These are phyloP conservation scores for Plebejus anna DNA, from an alignment of 2,888 invertebrate genomes.

Conservation along the genomic window DNA sequence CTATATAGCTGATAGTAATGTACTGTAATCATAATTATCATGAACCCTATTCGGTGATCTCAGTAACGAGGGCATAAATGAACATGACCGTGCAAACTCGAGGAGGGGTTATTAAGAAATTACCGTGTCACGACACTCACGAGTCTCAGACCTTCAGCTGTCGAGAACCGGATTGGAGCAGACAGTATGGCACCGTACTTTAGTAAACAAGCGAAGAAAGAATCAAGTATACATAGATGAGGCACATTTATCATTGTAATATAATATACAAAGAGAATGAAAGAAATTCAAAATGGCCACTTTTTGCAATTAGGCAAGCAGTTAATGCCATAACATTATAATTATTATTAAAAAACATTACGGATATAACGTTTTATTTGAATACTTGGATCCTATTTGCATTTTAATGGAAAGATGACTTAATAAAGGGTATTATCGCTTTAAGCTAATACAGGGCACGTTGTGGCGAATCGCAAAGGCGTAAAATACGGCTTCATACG, in stretches of 20 bases:
- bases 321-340: background rate
- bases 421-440: slow-evolving; percentile 9
- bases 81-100: background rate
- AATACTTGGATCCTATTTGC: background rate
- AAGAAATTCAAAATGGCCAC: background rate
- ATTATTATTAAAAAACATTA: background rate
- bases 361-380: background rate
- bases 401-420: slow-evolving; percentile 6
- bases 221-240: background rate
- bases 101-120: background rate
- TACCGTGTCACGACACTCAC: background rate
- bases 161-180: background rate
- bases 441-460: background rate
- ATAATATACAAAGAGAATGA: background rate
- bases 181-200: slow-evolving; percentile 3
- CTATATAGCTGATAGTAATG: background rate
- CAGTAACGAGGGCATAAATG: background rate
- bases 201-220: background rate
- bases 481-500: background rate
- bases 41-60: background rate
- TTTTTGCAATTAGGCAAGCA: background rate
- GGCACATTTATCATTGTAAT: too few species aligned
- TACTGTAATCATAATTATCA: background rate
- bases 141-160: background rate
- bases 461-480: background rate